Evolutionary conservation across 1,140 invertebrate species (phyloP).

Genomic region (Drosophila yakuba): DNA sequence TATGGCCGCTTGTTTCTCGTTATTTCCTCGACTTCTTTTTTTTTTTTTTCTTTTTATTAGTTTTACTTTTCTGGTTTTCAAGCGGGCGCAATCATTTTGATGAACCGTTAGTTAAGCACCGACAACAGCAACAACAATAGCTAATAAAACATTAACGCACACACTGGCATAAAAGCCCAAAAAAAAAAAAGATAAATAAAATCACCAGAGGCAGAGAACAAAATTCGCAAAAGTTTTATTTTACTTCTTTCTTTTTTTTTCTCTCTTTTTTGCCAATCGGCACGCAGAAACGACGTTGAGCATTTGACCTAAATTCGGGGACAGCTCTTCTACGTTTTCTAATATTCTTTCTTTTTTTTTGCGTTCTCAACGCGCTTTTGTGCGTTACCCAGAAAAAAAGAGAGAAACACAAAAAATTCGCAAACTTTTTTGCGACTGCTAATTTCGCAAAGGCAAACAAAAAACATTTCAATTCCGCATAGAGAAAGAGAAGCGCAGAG

Average conservation of each 20-base stretch:
- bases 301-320: slow-evolving; percentile 75
- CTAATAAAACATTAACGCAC: slow-evolving; percentile 44
- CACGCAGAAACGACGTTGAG: slow-evolving; percentile 59
- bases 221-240: slow-evolving; percentile 39
- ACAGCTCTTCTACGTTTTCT: slow-evolving; percentile 39
- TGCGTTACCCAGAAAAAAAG: slow-evolving; percentile 30
- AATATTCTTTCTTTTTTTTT: slow-evolving; percentile 25
- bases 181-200: slow-evolving; percentile 68
- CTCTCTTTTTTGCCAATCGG: slow-evolving; percentile 63
- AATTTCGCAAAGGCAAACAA: slow-evolving; percentile 64
- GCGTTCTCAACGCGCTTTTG: slow-evolving; percentile 39
- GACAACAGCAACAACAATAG: slow-evolving; percentile 36
- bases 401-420: slow-evolving; percentile 36
- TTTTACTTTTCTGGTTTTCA: slow-evolving; percentile 6
- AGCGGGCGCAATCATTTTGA: slow-evolving; percentile 40
- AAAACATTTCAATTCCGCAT: slow-evolving; percentile 42
- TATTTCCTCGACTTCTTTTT: slow-evolving; percentile 11
- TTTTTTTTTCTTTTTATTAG: slow-evolving; percentile 5
- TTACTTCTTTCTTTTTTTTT: slow-evolving; percentile 33
- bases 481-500: slow-evolving; percentile 17
- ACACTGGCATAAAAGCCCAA: slow-evolving; percentile 6
- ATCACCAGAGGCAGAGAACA: slow-evolving; percentile 52
- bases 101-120: slow-evolving; percentile 52
- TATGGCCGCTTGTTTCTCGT: background rate
- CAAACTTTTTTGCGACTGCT: slow-evolving; percentile 50